These are phyloP conservation scores for Tadarida brasiliensis DNA, from an alignment of 2,797 vertebrate species.

Conservation along the genomic window DNA sequence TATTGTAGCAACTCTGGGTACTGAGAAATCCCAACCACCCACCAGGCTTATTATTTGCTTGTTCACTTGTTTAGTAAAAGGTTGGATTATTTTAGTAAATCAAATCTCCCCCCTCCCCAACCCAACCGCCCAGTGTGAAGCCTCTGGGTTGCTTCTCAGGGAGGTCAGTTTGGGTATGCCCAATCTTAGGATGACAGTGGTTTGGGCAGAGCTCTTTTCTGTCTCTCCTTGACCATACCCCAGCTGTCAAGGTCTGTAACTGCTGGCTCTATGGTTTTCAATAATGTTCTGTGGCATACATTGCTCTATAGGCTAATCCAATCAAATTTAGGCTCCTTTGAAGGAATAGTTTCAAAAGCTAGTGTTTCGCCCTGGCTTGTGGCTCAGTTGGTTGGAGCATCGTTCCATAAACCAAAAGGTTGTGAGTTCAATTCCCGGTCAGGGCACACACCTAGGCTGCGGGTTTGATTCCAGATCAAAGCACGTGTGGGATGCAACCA, in stretches of 20 bases:
- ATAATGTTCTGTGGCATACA: background rate
- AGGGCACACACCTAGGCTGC: no score
- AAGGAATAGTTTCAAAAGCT: background rate
- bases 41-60: background rate
- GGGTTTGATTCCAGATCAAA: no score
- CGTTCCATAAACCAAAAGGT: no score
- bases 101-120: background rate
- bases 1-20: background rate
- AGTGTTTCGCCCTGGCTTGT: background rate
- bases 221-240: background rate
- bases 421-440: no score
- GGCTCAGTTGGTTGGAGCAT: no score
- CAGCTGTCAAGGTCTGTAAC: background rate
- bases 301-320: background rate
- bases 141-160: background rate
- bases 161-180: background rate
- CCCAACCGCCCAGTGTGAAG: background rate
- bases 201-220: background rate
- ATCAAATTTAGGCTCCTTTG: background rate
- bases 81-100: background rate
- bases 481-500: no score
- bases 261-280: background rate
- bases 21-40: background rate
- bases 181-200: background rate
- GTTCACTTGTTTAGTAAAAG: background rate